A percentile compares a stretch with the other conserved stretches of the same genome.
These are phyloP conservation scores for Megamerina dolium DNA, from an alignment of 2,888 invertebrate species.

Conservation along the genomic window DNA sequence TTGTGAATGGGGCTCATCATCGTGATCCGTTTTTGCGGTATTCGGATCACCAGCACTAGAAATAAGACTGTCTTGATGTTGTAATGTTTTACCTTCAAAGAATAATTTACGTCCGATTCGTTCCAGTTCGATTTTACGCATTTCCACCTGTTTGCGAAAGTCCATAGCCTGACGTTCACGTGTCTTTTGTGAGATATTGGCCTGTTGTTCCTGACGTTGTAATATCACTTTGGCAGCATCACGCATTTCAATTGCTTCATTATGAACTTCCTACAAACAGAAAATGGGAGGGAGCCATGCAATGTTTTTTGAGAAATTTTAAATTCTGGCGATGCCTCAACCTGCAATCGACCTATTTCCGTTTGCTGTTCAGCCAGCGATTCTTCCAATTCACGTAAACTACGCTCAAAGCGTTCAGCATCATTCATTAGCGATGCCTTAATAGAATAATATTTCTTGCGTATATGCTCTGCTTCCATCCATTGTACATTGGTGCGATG, in stretches of 20 bases:
- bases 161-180: constrained; percentile 60
- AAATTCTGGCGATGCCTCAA: constrained; percentile 27
- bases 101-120: constrained; percentile 72
- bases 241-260: constrained; percentile 68
- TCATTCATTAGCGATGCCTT: constrained; percentile 64
- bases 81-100: constrained; percentile 54
- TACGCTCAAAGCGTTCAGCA: constrained; percentile 67
- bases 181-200: constrained; percentile 60
- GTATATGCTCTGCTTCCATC: constrained; percentile 73
- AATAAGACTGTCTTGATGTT: constrained; percentile 57
- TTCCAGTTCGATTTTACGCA: constrained; percentile 67
- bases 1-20: constrained; percentile 42
- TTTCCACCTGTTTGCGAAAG: constrained; percentile 65
- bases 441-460: constrained; percentile 69
- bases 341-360: constrained; percentile 72
- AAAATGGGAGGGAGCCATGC: not conserved
- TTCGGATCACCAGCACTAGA: constrained; percentile 51
- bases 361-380: constrained; percentile 61
- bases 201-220: constrained; percentile 63
- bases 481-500: constrained; percentile 75
- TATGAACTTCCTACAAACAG: constrained; percentile 57
- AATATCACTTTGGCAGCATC: constrained; percentile 64
- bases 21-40: constrained; percentile 44
- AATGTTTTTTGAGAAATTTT: too few relatives aligned
- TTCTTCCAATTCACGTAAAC: constrained; percentile 63